These are phyloP conservation scores for Dicyrtoma fusca DNA, from an alignment of 2,888 invertebrate species.

Conservation along the genomic window DNA sequence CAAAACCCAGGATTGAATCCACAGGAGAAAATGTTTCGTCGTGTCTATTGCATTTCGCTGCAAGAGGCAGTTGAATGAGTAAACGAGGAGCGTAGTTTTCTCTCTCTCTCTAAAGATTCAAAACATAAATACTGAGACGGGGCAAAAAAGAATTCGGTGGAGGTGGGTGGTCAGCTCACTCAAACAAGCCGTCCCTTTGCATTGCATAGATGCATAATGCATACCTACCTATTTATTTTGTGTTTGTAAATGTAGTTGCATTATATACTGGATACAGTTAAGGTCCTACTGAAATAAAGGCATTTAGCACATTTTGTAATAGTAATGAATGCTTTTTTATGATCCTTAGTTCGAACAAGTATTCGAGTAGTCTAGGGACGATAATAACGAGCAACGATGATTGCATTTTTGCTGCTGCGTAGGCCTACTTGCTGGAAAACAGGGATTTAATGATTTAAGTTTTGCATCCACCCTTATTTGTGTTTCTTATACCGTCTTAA, in stretches of 20 bases:
- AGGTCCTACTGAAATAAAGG: slow-evolving; percentile 17
- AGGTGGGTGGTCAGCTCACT: slow-evolving; percentile 52
- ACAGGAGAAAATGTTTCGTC: too few species aligned
- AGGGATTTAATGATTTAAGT: too few species aligned
- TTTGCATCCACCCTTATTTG: too few species aligned
- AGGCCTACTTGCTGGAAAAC: too few species aligned
- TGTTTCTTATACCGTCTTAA: too few species aligned
- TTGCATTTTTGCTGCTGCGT: too few species aligned
- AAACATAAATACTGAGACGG: slow-evolving; percentile 14
- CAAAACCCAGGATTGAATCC: too few species aligned
- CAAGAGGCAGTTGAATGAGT: background rate
- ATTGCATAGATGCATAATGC: too few species aligned
- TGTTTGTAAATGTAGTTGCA: slow-evolving; percentile 1
- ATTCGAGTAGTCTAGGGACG: background rate
- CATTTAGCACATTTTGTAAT: slow-evolving; percentile 27
- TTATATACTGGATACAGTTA: background rate
- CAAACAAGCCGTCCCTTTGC: slow-evolving; percentile 41
- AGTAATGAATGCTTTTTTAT: slow-evolving; percentile 18
- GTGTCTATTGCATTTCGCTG: too few species aligned
- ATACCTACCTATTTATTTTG: too few species aligned
- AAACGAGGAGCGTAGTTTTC: background rate
- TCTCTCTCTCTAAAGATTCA: background rate
- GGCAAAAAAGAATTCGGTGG: slow-evolving; percentile 42
- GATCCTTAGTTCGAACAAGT: background rate
- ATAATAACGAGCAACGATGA: too few species aligned